A percentile compares a stretch with the other conserved stretches of the same genome.
Evolutionary conservation across 1,140 invertebrate genomes (phyloP).

Genomic region (Melanaphis sacchari): DNA sequence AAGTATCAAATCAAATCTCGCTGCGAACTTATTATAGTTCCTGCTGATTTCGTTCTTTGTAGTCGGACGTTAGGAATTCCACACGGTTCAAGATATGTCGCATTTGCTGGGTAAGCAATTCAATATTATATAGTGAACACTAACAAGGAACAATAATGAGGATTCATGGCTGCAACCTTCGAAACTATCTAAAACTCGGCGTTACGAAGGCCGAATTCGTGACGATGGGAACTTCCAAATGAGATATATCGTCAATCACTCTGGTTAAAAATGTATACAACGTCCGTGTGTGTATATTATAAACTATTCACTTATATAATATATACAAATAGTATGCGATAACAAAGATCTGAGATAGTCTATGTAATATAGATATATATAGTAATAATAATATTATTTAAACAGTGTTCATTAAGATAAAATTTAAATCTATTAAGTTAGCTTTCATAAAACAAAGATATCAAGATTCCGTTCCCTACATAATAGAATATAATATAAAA

Average conservation of each 20-base stretch:
- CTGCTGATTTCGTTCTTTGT: background rate
- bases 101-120: background rate
- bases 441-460: background rate
- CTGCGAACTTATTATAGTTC: background rate
- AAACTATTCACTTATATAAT: background rate
- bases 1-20: background rate
- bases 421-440: background rate
- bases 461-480: background rate
- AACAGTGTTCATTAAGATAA: background rate
- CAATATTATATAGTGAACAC: background rate
- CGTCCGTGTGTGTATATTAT: background rate
- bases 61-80: background rate
- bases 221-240: background rate
- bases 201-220: background rate
- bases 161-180: background rate
- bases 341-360: background rate
- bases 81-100: background rate
- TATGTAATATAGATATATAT: too few relatives aligned
- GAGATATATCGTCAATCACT: conserved; percentile 26
- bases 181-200: background rate
- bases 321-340: background rate
- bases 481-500: background rate
- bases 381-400: background rate
- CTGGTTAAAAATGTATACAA: background rate
- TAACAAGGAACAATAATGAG: background rate